These are phyloP conservation scores for Sitta carolinensis DNA, from an alignment of 2,797 vertebrate species.

Conservation along the genomic window DNA sequence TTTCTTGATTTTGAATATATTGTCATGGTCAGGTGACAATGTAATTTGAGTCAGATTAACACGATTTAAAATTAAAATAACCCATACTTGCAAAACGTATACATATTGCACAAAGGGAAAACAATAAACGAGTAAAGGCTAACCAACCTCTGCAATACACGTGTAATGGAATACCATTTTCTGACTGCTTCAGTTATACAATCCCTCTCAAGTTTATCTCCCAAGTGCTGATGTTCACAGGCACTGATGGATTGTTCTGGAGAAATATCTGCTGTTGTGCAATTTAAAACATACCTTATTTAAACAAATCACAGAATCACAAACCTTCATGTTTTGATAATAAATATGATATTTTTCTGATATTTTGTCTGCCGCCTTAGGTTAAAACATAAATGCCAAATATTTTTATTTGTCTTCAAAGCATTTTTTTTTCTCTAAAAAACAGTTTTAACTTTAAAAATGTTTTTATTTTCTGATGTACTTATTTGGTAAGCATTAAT, in stretches of 20 bases:
- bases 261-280: background rate
- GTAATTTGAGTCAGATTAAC: background rate
- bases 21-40: background rate
- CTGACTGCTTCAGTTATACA: conserved; percentile 22
- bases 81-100: background rate
- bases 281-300: conserved; percentile 10
- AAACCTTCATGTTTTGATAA: background rate
- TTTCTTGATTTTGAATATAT: background rate
- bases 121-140: background rate
- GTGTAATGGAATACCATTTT: background rate
- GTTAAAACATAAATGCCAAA: background rate
- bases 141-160: conserved; percentile 14
- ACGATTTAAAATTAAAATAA: conserved; percentile 48
- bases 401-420: background rate
- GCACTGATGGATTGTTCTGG: background rate
- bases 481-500: background rate
- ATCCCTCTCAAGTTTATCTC: background rate
- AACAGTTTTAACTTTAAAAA: background rate
- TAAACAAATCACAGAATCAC: background rate
- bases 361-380: background rate
- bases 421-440: background rate
- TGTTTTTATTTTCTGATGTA: background rate
- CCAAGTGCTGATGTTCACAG: background rate
- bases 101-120: background rate
- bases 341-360: conserved; percentile 6